Percentiles rank a stretch among this genome's conserved stretches.
These are phyloP conservation scores for Pheosia gnoma DNA, from an alignment of 2,888 invertebrate genomes.

Conservation along the genomic window DNA sequence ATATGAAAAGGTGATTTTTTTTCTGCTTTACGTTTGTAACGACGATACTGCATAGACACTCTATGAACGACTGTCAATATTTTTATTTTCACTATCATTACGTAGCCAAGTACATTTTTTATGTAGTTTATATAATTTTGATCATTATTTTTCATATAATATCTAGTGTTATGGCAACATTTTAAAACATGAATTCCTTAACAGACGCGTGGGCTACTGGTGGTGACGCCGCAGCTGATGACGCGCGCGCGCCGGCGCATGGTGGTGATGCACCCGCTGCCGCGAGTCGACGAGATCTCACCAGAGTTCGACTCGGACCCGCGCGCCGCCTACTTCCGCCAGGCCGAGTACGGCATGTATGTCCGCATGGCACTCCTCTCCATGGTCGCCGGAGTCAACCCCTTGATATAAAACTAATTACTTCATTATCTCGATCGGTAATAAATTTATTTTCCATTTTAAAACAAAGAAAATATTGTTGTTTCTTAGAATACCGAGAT, in stretches of 20 bases:
- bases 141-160: too few relatives aligned
- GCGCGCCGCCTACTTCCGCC: constrained; percentile 98
- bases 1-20: constrained; percentile 89
- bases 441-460: neutral
- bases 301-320: constrained; percentile 98
- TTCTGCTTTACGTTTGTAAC: neutral
- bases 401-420: constrained; percentile 50
- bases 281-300: constrained; percentile 97
- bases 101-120: too few relatives aligned
- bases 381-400: constrained; percentile 90
- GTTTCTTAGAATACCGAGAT: neutral
- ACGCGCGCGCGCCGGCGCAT: constrained; percentile 96
- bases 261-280: constrained; percentile 99
- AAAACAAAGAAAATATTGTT: neutral
- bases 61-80: too few relatives aligned
- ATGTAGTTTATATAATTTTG: too few relatives aligned
- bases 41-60: too few relatives aligned
- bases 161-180: too few relatives aligned
- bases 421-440: constrained; percentile 6
- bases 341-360: constrained; percentile 99
- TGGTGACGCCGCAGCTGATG: constrained; percentile 98
- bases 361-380: constrained; percentile 98
- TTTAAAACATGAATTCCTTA: too few relatives aligned
- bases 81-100: too few relatives aligned
- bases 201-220: constrained; percentile 93